Evolutionary conservation across 2,113 vertebrate species (phyloP).

Genomic region (Oxygymnocypris stewartii): DNA sequence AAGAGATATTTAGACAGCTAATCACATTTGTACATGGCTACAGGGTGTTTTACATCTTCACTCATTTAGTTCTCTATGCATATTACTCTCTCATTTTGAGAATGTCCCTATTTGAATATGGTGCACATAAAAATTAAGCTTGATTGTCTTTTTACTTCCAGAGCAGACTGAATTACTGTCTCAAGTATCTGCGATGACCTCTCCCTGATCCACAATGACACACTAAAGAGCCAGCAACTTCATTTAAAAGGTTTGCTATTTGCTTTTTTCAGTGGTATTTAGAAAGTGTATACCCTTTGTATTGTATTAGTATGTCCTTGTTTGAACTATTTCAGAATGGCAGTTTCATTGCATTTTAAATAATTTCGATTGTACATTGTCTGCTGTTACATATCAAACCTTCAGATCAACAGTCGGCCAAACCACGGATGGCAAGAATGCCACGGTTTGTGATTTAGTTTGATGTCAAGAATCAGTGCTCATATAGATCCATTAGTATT

Average conservation of each 20-base stretch:
- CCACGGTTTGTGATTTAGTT: background rate
- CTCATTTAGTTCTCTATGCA: background rate
- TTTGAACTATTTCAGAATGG: background rate
- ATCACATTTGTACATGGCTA: constrained; percentile 30
- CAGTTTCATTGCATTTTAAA: background rate
- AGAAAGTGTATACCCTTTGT: background rate
- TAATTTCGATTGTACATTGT: background rate
- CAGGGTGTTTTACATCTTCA: background rate
- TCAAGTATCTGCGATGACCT: constrained; percentile 52
- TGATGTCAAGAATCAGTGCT: background rate
- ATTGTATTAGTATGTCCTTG: background rate
- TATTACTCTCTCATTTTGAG: background rate
- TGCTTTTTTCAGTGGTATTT: background rate
- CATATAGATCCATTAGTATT: background rate
- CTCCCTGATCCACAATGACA: constrained; percentile 58
- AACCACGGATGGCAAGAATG: background rate
- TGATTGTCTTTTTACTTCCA: background rate
- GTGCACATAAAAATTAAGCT: constrained; percentile 1
- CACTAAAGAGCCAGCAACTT: constrained; percentile 62
- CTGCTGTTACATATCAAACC: background rate
- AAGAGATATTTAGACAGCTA: constrained; percentile 40
- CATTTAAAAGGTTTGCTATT: background rate
- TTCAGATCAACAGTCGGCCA: background rate
- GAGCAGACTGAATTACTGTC: constrained; percentile 58
- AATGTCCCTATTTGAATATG: background rate